Evolutionary conservation across 2,888 invertebrate genomes (phyloP).

Genomic region (Orthosia gracilis): DNA sequence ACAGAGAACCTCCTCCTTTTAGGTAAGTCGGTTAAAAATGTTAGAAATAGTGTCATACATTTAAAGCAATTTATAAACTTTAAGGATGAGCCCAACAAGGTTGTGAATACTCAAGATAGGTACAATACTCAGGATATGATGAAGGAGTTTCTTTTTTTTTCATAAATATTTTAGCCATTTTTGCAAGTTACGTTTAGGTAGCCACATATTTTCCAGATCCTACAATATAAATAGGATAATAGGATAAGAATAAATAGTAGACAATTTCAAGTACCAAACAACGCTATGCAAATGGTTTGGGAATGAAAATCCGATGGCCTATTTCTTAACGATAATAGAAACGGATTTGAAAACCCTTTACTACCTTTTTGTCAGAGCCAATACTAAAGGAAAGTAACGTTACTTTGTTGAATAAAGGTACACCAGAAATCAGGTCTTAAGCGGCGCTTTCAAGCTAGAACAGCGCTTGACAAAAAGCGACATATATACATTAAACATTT

Average conservation of each 20-base stretch:
- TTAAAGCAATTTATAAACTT: not conserved
- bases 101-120: not conserved
- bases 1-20: too few relatives aligned
- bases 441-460: slow-evolving; percentile 33
- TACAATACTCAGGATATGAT: too few relatives aligned
- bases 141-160: too few relatives aligned
- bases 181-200: not conserved
- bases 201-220: too few relatives aligned
- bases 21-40: too few relatives aligned
- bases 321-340: not conserved
- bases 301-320: not conserved
- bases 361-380: not conserved
- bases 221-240: too few relatives aligned
- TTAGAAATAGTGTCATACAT: not conserved
- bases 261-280: too few relatives aligned
- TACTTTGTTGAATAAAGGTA: not conserved
- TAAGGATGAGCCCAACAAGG: not conserved
- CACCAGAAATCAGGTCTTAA: not conserved
- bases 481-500: slow-evolving; percentile 47
- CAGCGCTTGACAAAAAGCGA: slow-evolving; percentile 26
- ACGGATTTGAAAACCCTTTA: not conserved
- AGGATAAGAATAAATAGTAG: too few relatives aligned
- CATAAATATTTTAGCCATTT: not conserved
- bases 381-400: too few relatives aligned
- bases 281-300: not conserved